These are phyloP conservation scores for Chironomus striatipennis DNA, from an alignment of 1,140 invertebrate species.

Conservation along the genomic window DNA sequence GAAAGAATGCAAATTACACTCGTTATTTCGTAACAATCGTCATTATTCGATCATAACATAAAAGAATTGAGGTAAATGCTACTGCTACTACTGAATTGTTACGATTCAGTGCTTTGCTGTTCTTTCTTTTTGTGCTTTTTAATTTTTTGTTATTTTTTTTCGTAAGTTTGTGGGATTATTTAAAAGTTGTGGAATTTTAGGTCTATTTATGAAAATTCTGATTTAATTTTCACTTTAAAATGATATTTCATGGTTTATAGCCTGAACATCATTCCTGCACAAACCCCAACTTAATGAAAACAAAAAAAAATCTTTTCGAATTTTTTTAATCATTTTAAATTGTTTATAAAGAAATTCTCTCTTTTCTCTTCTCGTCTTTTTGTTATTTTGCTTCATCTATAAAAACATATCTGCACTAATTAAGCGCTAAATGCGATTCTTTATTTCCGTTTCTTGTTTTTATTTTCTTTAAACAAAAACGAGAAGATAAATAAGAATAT, in stretches of 20 bases:
- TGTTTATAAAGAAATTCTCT: background rate
- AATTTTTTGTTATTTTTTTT: background rate
- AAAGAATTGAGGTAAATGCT: background rate
- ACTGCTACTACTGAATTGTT: no score
- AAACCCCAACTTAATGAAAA: background rate
- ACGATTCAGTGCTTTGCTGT: no score
- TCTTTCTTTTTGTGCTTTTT: background rate
- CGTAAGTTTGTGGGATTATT: no score
- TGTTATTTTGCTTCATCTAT: background rate
- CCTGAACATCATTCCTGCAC: no score
- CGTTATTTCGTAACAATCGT: slow-evolving; percentile 4
- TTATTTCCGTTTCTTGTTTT: background rate
- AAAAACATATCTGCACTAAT: background rate
- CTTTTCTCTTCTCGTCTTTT: background rate
- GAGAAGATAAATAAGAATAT: no score
- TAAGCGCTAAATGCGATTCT: slow-evolving; percentile 12
- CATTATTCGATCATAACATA: background rate
- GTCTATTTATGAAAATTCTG: no score
- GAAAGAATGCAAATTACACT: slow-evolving; percentile 3
- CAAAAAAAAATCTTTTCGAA: background rate
- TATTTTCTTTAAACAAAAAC: no score
- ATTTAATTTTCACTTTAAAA: no score
- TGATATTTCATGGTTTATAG: no score
- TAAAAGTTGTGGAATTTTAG: no score
- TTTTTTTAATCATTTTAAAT: background rate